These are phyloP conservation scores for Climacteris rufus DNA, from an alignment of 2,113 vertebrate genomes.

Conservation along the genomic window DNA sequence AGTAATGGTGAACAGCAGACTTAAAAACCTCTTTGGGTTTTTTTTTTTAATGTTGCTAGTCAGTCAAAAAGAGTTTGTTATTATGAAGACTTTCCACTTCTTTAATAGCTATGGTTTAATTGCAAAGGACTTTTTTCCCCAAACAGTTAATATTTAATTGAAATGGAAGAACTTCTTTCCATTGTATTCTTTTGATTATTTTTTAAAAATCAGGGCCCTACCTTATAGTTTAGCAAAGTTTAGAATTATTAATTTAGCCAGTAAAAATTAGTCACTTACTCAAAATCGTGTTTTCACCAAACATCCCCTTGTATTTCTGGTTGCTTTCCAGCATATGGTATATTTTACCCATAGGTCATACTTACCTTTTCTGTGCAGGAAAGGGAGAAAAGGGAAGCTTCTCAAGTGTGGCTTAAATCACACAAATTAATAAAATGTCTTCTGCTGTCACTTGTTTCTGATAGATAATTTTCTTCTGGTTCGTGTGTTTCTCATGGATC, in stretches of 20 bases:
- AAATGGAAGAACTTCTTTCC: not conserved
- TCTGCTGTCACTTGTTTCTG: not conserved
- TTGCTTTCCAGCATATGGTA: not conserved
- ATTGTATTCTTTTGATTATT: accelerated
- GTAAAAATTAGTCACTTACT: not conserved
- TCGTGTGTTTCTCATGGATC: not conserved
- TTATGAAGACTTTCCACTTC: not conserved
- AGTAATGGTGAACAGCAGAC: not conserved
- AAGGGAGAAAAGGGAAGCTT: not conserved
- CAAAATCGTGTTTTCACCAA: not conserved
- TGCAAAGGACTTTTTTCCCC: not conserved
- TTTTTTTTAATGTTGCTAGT: not conserved
- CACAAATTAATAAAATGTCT: not conserved
- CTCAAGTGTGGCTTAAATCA: not conserved
- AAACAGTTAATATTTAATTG: not conserved
- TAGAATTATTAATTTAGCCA: not conserved
- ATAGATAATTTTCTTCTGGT: not conserved
- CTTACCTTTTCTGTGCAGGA: not conserved
- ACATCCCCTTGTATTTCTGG: not conserved
- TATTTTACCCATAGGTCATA: not conserved
- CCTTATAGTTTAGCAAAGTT: not conserved
- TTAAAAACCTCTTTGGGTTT: not conserved
- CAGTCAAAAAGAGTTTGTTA: not conserved
- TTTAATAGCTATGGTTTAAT: not conserved
- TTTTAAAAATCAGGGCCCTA: not conserved